Conservation (phyloP, 2,113 vertebrate species). For the Ictalurus punctatus region DNA sequence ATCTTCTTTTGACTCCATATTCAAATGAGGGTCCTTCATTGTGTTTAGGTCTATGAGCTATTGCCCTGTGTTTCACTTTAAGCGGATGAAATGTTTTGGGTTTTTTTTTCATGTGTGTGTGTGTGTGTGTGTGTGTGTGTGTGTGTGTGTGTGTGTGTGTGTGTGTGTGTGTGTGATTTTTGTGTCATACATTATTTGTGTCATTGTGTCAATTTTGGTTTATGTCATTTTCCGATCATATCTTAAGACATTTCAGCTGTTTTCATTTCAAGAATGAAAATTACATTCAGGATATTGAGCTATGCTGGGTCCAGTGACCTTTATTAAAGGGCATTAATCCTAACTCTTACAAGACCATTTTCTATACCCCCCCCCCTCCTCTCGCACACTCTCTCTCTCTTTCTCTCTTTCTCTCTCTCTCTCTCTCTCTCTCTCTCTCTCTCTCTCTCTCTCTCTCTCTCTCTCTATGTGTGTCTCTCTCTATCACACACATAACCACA, state of each 20-base stretch:
- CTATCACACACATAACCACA: no score
- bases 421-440: not conserved
- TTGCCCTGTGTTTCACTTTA: not conserved
- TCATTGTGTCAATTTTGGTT: not conserved
- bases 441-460: no score
- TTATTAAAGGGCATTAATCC: not conserved
- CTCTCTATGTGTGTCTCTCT: not conserved
- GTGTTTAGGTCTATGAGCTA: not conserved
- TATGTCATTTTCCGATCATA: not conserved
- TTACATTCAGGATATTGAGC: not conserved
- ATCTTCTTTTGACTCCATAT: not conserved
- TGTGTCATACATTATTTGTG: no score
- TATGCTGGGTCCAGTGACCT: conserved; percentile 2
- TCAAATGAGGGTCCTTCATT: not conserved
- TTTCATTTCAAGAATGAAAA: not conserved
- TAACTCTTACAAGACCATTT: not conserved
- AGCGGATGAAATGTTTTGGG: not conserved
- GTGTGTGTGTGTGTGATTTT: no score
- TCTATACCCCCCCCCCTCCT: not conserved
- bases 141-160: no score
- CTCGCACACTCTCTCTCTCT: no score
- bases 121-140: no score
- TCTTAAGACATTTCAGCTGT: not conserved
- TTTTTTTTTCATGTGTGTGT: no score
- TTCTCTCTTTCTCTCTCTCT: not conserved